Evolutionary conservation across 2,797 vertebrate genomes (phyloP).

Genomic region (Rhyacichthys aspro): DNA sequence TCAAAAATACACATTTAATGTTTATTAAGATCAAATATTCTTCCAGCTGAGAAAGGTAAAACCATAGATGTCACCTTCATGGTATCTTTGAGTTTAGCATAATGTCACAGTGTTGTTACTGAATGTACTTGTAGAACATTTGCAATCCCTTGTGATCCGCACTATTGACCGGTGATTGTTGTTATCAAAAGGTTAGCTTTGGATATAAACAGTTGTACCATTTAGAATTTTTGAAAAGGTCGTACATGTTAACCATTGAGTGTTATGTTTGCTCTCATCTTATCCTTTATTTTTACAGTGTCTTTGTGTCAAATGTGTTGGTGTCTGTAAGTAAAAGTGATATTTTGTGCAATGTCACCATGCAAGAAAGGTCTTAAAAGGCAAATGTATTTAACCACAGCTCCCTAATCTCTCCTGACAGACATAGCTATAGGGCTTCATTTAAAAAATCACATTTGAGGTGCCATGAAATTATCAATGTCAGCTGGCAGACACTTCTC

Average conservation of each 20-base stretch:
- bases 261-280: conserved; percentile 28
- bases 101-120: not conserved
- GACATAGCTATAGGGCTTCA: conserved; percentile 74
- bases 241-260: conserved; percentile 32
- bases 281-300: conserved; percentile 23
- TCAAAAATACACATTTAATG: too few species aligned
- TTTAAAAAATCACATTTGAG: conserved; percentile 81
- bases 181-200: conserved; percentile 55
- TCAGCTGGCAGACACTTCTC: conserved; percentile 74
- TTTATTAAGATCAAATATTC: too few species aligned
- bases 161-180: conserved; percentile 33
- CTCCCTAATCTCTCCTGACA: conserved; percentile 80
- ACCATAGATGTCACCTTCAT: conserved; percentile 28
- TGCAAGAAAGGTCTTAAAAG: conserved; percentile 64
- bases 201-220: conserved; percentile 39
- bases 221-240: conserved; percentile 49
- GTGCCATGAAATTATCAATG: conserved; percentile 84
- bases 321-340: conserved; percentile 57
- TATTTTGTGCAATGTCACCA: conserved; percentile 68
- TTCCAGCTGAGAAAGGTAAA: conserved; percentile 56
- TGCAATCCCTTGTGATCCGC: conserved; percentile 19
- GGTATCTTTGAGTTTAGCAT: conserved; percentile 24
- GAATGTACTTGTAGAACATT: conserved; percentile 14
- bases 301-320: conserved; percentile 41
- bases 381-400: conserved; percentile 61